Evolutionary conservation across 2,113 vertebrate species (phyloP).

Genomic region (Melierax canorus): DNA sequence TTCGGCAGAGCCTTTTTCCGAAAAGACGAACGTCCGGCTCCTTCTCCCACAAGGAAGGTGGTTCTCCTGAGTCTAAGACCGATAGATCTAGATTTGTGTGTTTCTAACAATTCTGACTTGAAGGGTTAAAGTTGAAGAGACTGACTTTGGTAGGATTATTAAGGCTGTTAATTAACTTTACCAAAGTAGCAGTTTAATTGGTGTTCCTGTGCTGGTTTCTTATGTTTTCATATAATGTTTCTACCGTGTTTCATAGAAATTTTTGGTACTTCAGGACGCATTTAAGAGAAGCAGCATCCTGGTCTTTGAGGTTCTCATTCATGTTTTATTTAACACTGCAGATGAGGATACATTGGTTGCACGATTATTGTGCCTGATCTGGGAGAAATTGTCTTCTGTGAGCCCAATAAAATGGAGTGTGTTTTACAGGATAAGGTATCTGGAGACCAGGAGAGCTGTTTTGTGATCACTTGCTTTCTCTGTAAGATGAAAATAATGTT

Average conservation of each 20-base stretch:
- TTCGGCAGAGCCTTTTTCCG: too few species aligned
- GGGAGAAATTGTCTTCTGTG: neutral
- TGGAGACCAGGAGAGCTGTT: neutral
- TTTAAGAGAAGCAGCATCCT: neutral
- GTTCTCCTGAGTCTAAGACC: neutral
- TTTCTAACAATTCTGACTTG: neutral
- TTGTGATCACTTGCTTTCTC: neutral
- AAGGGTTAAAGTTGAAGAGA: neutral
- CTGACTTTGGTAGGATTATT: neutral
- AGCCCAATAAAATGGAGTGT: neutral
- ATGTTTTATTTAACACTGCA: neutral
- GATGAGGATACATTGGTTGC: neutral
- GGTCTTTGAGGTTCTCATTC: neutral
- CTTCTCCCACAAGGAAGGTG: too few species aligned
- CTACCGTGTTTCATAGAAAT: neutral
- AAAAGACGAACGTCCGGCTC: too few species aligned
- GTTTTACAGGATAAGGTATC: neutral
- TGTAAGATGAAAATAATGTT: neutral
- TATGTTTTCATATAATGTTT: neutral
- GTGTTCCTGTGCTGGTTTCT: neutral
- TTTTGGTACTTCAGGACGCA: neutral
- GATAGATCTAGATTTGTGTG: neutral
- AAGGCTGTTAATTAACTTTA: neutral
- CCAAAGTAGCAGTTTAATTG: neutral
- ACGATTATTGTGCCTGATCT: slow-evolving; percentile 17